These are phyloP conservation scores for Ligdia adustata DNA, from an alignment of 2,888 invertebrate species.

Conservation along the genomic window DNA sequence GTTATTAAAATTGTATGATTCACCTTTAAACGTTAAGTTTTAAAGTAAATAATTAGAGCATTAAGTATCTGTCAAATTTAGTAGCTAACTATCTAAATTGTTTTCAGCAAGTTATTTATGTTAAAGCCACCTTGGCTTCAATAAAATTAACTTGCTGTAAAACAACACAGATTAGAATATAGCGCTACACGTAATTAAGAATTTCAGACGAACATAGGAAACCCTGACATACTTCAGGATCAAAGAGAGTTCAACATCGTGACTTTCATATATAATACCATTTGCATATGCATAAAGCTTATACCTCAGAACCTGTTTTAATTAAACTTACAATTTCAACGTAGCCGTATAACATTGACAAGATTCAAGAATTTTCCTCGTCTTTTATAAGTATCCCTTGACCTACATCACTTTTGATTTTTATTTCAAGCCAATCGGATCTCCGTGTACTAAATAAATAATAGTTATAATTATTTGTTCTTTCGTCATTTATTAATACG, in stretches of 20 bases:
- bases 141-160: no score
- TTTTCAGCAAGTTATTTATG: constrained; percentile 2
- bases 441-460: no score
- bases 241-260: constrained; percentile 4
- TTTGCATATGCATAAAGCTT: constrained; percentile 13
- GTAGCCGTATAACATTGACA: constrained; percentile 10
- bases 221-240: constrained; percentile 14
- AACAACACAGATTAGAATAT: not conserved
- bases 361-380: constrained; percentile 37
- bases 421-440: constrained; percentile 4
- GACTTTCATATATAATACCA: constrained; percentile 11
- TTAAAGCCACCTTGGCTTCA: no score
- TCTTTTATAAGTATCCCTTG: constrained; percentile 36
- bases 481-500: no score
- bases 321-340: constrained; percentile 13
- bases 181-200: not conserved
- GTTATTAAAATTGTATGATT: no score
- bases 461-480: no score
- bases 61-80: not conserved
- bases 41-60: not conserved
- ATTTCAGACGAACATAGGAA: constrained; percentile 1
- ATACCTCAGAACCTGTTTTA: constrained; percentile 11
- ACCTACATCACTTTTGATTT: constrained; percentile 24
- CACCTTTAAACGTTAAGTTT: no score
- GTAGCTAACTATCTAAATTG: not conserved